Evolutionary conservation across 2,888 invertebrate species (phyloP), one percentile per base, ranked within the genome.

Genomic region (Pristionchus arcanus): DNA sequence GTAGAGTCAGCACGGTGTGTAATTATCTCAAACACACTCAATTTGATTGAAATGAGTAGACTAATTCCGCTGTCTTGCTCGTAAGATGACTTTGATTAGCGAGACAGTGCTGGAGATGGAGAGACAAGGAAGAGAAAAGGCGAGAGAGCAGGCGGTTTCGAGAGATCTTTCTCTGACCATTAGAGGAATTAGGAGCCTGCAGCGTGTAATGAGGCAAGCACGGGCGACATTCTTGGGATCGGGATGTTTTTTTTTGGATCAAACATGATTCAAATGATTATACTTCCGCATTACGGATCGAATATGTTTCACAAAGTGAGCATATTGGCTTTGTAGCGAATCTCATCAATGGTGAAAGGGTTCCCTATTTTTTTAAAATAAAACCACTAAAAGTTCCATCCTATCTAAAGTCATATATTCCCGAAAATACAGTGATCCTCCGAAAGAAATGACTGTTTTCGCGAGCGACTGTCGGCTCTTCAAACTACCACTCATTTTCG

Each of bases 11-110:
- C n/a, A 15, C n/a, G 28, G n/a, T 68, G 28, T 71, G n/a, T 34
- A 81, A 81, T 81, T 81, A 49, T 53, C 68, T 34, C 81, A 81
- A 81, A 81, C 53, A 81, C 81, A 81, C 81, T 81, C 49, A 53
- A 53, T 81, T 53, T 81, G 81, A 81, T 81, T 81, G 81, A 81
- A 81, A 81, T 81, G 81, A 81, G 81, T 81, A 81, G 81, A 81
- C 81, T 81, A 81, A 81, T 81, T 53, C 81, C 74, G 1, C 34
- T 11, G 59, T 25, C 42, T 28, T n/a, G 81, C 21, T 81, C 31
- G 34, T 59, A 85, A 59, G 84, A 85, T 85, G 84, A 59, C 84
- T 85, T 85, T 85, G 84, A 85, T 87, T 87, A 87, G 68, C 31
- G 53, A 87, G 68, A 42, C 16, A 68, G 59, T 25, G 59, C n/a